phyloP scores from a whole-genome alignment of 2,113 vertebrate species.

The Callaeas wilsoni region DNA sequence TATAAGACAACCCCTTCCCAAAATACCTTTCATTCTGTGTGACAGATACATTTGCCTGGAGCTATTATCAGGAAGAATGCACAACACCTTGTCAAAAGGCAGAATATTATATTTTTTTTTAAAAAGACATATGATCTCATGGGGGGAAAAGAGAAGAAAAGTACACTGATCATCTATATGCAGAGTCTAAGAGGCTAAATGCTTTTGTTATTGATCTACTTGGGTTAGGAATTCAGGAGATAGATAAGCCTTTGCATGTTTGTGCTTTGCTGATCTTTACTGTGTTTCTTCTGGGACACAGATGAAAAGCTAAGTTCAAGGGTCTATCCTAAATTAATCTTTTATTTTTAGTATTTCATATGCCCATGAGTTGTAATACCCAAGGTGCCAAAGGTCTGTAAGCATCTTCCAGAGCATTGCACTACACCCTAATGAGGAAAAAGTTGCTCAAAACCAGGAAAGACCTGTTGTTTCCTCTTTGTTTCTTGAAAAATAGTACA shows the following conservation, averaged over 20 bases:
- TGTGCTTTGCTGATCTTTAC: not conserved
- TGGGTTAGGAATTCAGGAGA: not conserved
- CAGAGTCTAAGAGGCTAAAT: not conserved
- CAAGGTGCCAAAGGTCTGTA: not conserved
- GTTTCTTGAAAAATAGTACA: not conserved
- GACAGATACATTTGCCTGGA: slow-evolving; percentile 27
- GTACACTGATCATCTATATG: not conserved
- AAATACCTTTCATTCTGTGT: not conserved
- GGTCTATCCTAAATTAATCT: not conserved
- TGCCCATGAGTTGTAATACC: not conserved
- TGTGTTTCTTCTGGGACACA: not conserved
- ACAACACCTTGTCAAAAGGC: slow-evolving; percentile 27
- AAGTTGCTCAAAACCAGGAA: not conserved
- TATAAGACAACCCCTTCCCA: not conserved
- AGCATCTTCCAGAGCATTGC: not conserved
- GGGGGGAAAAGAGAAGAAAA: not conserved
- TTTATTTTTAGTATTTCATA: not conserved
- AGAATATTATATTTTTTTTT: not conserved
- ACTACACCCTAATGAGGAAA: not conserved
- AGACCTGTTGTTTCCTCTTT: not conserved
- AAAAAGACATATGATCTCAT: not conserved
- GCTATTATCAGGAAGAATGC: slow-evolving; percentile 11
- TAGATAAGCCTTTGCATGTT: not conserved
- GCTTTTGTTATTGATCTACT: not conserved
- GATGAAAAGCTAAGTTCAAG: not conserved